These are phyloP conservation scores for Callimorpha dominula DNA, from an alignment of 2,888 invertebrate genomes.

Conservation along the genomic window DNA sequence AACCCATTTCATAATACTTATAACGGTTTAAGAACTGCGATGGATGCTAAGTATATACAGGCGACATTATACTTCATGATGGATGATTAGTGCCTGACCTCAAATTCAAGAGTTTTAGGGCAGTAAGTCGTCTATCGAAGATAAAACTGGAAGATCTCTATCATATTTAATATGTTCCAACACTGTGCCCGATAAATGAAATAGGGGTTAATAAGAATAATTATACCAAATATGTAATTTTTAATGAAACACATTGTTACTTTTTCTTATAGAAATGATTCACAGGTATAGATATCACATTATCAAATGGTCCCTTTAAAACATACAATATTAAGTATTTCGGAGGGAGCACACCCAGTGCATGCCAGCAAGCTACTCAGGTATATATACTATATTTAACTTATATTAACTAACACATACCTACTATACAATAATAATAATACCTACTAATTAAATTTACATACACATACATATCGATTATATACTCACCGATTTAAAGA, in stretches of 20 bases:
- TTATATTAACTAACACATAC: not conserved
- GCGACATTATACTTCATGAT: no score
- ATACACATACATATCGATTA: not conserved
- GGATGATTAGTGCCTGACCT: no score
- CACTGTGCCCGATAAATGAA: no score
- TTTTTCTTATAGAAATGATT: not conserved
- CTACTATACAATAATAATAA: not conserved
- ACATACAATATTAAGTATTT: conserved; percentile 1
- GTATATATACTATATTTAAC: not conserved
- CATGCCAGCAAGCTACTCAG: not conserved
- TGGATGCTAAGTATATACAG: no score
- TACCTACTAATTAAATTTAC: not conserved
- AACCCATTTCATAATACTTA: no score
- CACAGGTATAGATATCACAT: not conserved
- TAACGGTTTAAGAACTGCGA: no score
- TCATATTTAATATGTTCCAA: not conserved
- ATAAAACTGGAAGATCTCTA: no score
- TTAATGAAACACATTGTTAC: not conserved
- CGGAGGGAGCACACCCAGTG: not conserved
- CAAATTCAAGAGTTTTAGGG: no score
- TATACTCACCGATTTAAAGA: not conserved
- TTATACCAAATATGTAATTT: not conserved
- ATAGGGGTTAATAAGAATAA: no score
- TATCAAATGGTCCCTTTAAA: not conserved
- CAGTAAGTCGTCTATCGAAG: no score